A percentile compares a stretch with the other conserved stretches of the same genome.
phyloP scores from a whole-genome alignment of 2,888 invertebrate genomes.

The Hirtodrosophila trivittata region DNA sequence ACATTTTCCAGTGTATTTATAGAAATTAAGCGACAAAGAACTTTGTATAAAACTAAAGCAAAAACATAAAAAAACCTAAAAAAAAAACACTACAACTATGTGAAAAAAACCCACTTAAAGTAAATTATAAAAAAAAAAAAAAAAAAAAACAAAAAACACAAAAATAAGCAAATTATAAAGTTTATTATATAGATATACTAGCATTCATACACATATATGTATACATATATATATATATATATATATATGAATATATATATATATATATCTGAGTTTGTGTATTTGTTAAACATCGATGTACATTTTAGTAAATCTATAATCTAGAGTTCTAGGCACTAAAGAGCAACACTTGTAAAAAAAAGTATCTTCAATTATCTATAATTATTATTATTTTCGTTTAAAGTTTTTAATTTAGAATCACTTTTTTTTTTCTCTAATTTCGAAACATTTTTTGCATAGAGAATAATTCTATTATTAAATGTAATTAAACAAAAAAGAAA shows the following conservation, averaged over 20 bases:
- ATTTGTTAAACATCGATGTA: conserved; percentile 72
- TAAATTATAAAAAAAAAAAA: conserved; percentile 31
- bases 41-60: conserved; percentile 50
- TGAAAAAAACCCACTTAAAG: conserved; percentile 38
- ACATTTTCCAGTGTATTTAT: conserved; percentile 77
- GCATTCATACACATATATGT: conserved; percentile 14
- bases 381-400: conserved; percentile 26
- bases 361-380: conserved; percentile 31
- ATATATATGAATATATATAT: conserved; percentile 22
- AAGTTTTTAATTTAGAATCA: conserved; percentile 21
- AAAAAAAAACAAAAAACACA: conserved; percentile 34
- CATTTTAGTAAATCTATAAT: conserved; percentile 66
- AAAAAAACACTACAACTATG: conserved; percentile 40
- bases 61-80: conserved; percentile 18
- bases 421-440: conserved; percentile 46
- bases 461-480: conserved; percentile 69
- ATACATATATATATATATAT: conserved; percentile 23
- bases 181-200: conserved; percentile 38
- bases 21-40: conserved; percentile 44
- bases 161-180: conserved; percentile 57
- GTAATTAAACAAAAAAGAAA: conserved; percentile 54
- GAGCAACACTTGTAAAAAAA: conserved; percentile 63
- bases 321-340: conserved; percentile 59
- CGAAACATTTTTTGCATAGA: conserved; percentile 63
- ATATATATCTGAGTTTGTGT: conserved; percentile 36